Base-by-base conservation (phyloP, 1,140 invertebrate species). In the Drosophila virilis region DNA sequence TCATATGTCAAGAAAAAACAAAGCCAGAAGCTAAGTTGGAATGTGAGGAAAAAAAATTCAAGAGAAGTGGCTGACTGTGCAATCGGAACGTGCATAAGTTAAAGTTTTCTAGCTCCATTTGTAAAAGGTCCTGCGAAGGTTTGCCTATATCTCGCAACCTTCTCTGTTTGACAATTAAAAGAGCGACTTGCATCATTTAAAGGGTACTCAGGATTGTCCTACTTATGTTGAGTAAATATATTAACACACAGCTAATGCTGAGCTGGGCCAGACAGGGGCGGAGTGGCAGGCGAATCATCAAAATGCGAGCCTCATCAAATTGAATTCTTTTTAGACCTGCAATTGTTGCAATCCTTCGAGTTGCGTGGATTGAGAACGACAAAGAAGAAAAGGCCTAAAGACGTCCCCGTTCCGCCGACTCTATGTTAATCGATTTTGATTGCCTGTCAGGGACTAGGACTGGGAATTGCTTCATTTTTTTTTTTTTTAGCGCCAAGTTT, bases 21-120 rank as follows among this genome's bases (percentile, higher is more conserved):
- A 85, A 78, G 82, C 83, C 70, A 13, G 65, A 37, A 45, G 83
- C 55, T 78, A 85, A 85, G 59, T 86, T 86, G 82, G 75, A 83
- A 88, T 88, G 79, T 82, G 82, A 46, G n/a, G n/a, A 67, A 86
- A 76, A 80, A 80, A 77, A 59, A 60, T 73, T 22, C 59, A 48
- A 43, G 79, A 82, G 82, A 85, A 82, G 66, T 67, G 66, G 79
- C 83, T 82, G 83, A 83, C 75, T 83, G 78, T 83, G 83, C 67
- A 78, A 52, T 76, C 66, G 66, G 82, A 78, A 86, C 74, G 78
- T 82, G 78, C 82, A 73, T 67, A 86, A 82, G 80, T 82, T 79
- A 50, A 83, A 84, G 58, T 78, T 79, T 1, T 74, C 42, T n/a
- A 33, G 9, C 17, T 10, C 42, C 13, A 13, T 55, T 37, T 37